A percentile compares a stretch with the other conserved stretches of the same genome.
phyloP scores from a whole-genome alignment of 2,113 vertebrate genomes.

The Muntiacus muntjak region DNA sequence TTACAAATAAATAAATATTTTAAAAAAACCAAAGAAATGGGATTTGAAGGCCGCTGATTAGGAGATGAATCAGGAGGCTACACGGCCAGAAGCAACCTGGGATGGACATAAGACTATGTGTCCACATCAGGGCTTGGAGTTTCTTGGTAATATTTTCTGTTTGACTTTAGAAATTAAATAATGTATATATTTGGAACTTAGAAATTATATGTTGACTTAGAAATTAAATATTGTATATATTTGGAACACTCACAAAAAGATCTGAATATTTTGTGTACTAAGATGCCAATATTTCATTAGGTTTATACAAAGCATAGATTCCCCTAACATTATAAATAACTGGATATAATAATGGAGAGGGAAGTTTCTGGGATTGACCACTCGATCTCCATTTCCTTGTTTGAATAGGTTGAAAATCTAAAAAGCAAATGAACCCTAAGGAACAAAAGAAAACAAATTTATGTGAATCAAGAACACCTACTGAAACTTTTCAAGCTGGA shows the following conservation, averaged over 20 bases:
- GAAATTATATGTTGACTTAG: not conserved
- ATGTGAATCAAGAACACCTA: not conserved
- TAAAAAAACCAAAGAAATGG: not conserved
- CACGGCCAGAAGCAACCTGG: accelerated
- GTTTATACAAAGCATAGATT: not conserved
- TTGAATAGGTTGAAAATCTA: not conserved
- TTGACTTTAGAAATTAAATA: not conserved
- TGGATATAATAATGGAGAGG: not conserved
- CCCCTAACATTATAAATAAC: not conserved
- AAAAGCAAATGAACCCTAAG: not conserved
- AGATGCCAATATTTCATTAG: not conserved
- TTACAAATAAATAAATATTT: not conserved
- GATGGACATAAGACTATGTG: too few relatives aligned
- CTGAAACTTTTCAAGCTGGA: not conserved
- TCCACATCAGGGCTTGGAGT: not conserved
- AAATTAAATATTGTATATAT: not conserved
- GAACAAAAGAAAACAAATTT: not conserved
- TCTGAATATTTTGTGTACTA: not conserved
- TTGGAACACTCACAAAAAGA: not conserved
- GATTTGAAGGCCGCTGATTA: not conserved
- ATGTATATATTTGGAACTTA: not conserved
- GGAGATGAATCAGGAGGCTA: not conserved
- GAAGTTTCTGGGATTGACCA: not conserved
- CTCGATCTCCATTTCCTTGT: not conserved
- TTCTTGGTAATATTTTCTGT: not conserved